These are phyloP conservation scores for Archilochus colubris DNA, from an alignment of 2,113 vertebrate species.

Conservation along the genomic window DNA sequence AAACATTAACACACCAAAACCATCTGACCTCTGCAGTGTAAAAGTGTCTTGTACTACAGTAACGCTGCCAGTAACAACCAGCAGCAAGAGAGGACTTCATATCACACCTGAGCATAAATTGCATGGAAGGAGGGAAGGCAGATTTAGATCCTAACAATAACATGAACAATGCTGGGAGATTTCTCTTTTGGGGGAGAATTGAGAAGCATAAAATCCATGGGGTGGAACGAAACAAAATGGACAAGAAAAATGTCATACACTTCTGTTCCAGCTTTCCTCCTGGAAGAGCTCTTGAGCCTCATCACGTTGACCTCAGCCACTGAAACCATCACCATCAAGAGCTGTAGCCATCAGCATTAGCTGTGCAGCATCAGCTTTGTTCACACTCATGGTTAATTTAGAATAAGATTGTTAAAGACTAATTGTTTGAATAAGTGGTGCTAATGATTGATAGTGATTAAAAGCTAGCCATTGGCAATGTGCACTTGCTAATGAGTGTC, in stretches of 20 bases:
- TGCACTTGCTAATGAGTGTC: constrained; percentile 20
- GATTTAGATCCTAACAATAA: not conserved
- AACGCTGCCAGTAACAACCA: not conserved
- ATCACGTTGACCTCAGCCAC: not conserved
- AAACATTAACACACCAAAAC: not conserved
- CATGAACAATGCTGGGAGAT: not conserved
- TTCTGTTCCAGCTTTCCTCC: not conserved
- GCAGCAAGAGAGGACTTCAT: rapidly evolving
- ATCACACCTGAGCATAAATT: not conserved
- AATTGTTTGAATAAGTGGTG: not conserved
- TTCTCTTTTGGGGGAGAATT: not conserved
- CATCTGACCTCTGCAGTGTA: rapidly evolving
- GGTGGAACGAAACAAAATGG: not conserved
- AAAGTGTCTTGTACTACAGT: rapidly evolving
- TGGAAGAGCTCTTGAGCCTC: not conserved
- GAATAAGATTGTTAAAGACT: not conserved
- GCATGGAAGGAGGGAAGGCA: not conserved
- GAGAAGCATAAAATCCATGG: not conserved
- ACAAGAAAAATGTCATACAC: rapidly evolving
- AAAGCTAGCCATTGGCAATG: not conserved
- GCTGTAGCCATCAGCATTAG: not conserved
- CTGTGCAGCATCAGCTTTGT: not conserved
- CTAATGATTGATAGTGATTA: constrained; percentile 14
- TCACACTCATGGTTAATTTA: not conserved
- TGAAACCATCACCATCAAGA: not conserved